Evolutionary conservation across 2,888 invertebrate species (phyloP).

Genomic region (Epirrhoe alternata): DNA sequence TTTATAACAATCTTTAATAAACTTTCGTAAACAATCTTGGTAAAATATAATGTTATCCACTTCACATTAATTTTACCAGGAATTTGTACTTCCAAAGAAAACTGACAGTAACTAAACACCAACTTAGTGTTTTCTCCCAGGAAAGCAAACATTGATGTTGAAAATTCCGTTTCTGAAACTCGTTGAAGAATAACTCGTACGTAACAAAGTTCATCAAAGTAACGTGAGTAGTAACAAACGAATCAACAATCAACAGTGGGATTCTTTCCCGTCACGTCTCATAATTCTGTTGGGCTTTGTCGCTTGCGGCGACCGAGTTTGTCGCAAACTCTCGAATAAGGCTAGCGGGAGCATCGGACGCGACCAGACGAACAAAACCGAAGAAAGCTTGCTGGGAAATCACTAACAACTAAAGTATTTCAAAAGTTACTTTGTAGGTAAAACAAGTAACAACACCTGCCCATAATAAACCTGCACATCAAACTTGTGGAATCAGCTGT

Average conservation of each 20-base stretch:
- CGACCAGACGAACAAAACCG: not conserved
- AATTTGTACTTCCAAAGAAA: not conserved
- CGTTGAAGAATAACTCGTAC: slow-evolving; percentile 24
- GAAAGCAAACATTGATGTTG: slow-evolving; percentile 23
- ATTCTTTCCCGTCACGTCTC: slow-evolving; percentile 50
- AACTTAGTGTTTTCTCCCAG: slow-evolving; percentile 5
- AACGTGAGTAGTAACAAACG: slow-evolving; percentile 28
- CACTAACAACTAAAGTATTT: no score
- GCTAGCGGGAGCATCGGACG: slow-evolving; percentile 2
- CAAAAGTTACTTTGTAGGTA: no score
- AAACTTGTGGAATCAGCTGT: no score
- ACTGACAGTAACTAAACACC: not conserved
- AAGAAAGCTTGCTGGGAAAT: no score
- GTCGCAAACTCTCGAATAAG: slow-evolving; percentile 54
- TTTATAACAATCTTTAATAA: no score
- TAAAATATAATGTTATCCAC: not conserved
- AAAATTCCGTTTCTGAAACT: slow-evolving; percentile 10
- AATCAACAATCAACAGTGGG: slow-evolving; percentile 41
- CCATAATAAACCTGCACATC: no score
- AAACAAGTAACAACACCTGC: no score
- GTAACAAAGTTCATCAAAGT: slow-evolving; percentile 26
- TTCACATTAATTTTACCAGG: not conserved
- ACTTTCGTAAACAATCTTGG: not conserved
- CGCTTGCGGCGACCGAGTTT: slow-evolving; percentile 51
- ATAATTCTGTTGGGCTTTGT: slow-evolving; percentile 55